A percentile compares a stretch with the other conserved stretches of the same genome.
Evolutionary conservation across 2,113 vertebrate genomes (phyloP).

Genomic region (Myrmecophaga tridactyla): DNA sequence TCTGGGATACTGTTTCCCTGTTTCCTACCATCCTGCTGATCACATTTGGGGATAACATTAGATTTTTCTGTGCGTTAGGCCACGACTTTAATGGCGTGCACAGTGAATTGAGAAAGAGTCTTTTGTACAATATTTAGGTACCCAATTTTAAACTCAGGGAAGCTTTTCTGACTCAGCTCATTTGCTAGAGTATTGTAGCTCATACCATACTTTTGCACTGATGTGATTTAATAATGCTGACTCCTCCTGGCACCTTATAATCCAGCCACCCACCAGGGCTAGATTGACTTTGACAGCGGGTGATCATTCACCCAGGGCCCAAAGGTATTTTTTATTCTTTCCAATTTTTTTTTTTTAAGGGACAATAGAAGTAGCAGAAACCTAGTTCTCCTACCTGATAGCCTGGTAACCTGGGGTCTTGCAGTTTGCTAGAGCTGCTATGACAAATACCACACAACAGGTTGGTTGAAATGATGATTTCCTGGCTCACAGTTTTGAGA

Average conservation of each 20-base stretch:
- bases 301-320: not conserved
- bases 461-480: no score
- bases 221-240: not conserved
- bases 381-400: not conserved
- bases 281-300: not conserved
- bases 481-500: no score
- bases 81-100: not conserved
- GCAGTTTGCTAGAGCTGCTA: no score
- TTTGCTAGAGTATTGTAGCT: not conserved
- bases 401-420: no score
- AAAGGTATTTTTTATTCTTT: not conserved
- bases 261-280: not conserved
- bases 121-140: not conserved
- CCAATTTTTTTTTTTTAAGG: not conserved
- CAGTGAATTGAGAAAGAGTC: not conserved
- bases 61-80: not conserved
- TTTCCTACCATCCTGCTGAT: not conserved
- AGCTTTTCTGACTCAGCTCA: not conserved
- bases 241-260: not conserved
- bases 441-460: no score
- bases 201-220: not conserved
- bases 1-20: not conserved
- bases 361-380: not conserved
- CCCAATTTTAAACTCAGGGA: not conserved
- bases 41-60: not conserved